Conservation (phyloP, 2,888 invertebrate genomes). For the Protodeltote pygarga region DNA sequence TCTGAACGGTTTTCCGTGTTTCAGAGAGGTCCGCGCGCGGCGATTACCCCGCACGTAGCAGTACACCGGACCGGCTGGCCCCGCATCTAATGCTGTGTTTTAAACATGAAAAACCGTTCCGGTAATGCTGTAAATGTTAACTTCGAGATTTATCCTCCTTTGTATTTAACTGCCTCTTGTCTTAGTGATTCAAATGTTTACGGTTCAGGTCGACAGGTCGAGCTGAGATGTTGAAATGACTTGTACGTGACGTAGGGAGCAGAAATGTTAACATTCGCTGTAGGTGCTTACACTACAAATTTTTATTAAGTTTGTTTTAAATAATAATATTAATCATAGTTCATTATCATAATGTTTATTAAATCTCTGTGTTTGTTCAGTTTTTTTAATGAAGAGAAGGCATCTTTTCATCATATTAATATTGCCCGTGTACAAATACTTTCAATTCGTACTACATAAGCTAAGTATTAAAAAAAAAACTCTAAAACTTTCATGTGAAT, state of each 20-base stretch:
- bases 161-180: slow-evolving; percentile 64
- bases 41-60: slow-evolving; percentile 83
- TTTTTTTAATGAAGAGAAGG: no score
- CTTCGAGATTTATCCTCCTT: slow-evolving; percentile 69
- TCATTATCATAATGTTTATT: no score
- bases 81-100: slow-evolving; percentile 80
- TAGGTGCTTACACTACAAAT: no score
- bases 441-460: no score
- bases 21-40: slow-evolving; percentile 78
- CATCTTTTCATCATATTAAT: no score
- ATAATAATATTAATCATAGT: no score
- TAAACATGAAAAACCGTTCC: slow-evolving; percentile 86
- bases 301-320: no score
- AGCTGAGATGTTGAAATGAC: slow-evolving; percentile 33
- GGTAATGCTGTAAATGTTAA: slow-evolving; percentile 80
- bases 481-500: background rate
- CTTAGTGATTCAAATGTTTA: slow-evolving; percentile 52
- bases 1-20: slow-evolving; percentile 87
- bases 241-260: slow-evolving; percentile 30
- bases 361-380: no score
- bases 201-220: slow-evolving; percentile 37
- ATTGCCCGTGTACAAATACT: no score
- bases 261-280: no score
- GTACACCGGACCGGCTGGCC: slow-evolving; percentile 70
- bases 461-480: no score